Base-by-base conservation (phyloP, 2,888 invertebrate genomes). In the Cepaea hortensis region DNA sequence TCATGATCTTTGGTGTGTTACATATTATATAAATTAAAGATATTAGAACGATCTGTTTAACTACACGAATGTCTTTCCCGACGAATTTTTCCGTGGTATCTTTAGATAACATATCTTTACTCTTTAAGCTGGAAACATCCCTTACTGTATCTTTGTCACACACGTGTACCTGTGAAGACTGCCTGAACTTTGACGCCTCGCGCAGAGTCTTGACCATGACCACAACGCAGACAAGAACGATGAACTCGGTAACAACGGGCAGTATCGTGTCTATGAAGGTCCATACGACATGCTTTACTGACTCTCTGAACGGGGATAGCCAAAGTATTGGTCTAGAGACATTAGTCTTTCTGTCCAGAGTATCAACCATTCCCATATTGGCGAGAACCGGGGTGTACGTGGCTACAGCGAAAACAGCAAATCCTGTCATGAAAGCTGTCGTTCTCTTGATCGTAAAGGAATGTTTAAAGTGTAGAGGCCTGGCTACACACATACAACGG, bases 331-430 rank as follows among this genome's bases (percentile, higher is more conserved):
- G 35, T 35, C 35, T 35, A 61, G 80, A 68, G 0, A 46, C n/a
- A 46, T 85, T 85, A 5, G 55, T 80, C 35, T 2, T 6, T 9
- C 11, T 50, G 62, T 85, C 61, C n/a, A 46, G 55, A 11, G 18
- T 65, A 3, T 23, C 18, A 6, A 55, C n/a, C 61, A 85, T 68
- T 1, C 77, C 61, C 77, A 80, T 72, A 18, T 23, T 80, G 0
- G 68, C 55, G 1, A 85, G 15, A 35, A 85, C 35, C 6, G 85
- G 85, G 15, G 72, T 46, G 72, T 85, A 80, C 3, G 50, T 72
- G 20, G 48, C 72, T 23, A 85, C 9, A 20, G 80, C 9, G 20
- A 85, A 50, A 6, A 79, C 3, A 46, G 35, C 20, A 35, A 85
- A 80, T 50, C 48, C 46, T 23, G n/a, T 20, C 61, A 83, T 70